Evolutionary conservation across 2,797 vertebrate species (phyloP), one percentile per base, ranked within the genome.

Genomic region (Hylomyscus alleni): DNA sequence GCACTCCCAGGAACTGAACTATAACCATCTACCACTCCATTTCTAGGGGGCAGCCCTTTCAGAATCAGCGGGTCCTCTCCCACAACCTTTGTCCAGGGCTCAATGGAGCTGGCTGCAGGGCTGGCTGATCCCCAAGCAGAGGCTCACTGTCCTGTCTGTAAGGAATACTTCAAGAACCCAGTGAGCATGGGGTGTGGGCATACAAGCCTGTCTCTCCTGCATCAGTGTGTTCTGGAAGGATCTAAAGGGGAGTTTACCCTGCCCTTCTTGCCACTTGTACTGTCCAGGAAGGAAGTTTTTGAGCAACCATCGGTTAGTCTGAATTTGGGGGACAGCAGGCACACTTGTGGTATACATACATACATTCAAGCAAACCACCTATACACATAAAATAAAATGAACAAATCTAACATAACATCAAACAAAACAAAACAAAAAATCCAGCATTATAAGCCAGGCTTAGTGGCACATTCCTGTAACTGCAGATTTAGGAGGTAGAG

Each of bases 211-310:
- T 72, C 90, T 62, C 47, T 24, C 77, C 54, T 98, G 96, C 73
- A 97, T 98, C 54, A 67, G 1, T 31, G 54, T 58, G 14, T 97
- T 84, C 73, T 97, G 97, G 97, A 92, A 97, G 62, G 62, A 67
- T 24, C 50, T 44, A 37, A 40, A 75, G 15, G 62, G 58, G 40
- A 50, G 3, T 83, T 99, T 91, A 26, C 34, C 98, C 89, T 99
- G 99, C 85, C 99, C 99, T 24, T 98, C 99, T 97, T 99, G 99
- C 98, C 98, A 99, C 93, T 98, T 98, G 97, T 97, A 98, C 52
- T 99, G 98, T 97, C 97, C 98, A 0, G 98, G 98, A 13, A 98
- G 98, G 87, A 98, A 98, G 98, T 99, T 99, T 97, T 98, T 98
- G 52, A 99, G 98, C 98, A 44, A 37, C 94, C 93, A 12, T 62